Evolutionary conservation across 2,888 invertebrate genomes (phyloP).

Genomic region (Spisula subtruncata): DNA sequence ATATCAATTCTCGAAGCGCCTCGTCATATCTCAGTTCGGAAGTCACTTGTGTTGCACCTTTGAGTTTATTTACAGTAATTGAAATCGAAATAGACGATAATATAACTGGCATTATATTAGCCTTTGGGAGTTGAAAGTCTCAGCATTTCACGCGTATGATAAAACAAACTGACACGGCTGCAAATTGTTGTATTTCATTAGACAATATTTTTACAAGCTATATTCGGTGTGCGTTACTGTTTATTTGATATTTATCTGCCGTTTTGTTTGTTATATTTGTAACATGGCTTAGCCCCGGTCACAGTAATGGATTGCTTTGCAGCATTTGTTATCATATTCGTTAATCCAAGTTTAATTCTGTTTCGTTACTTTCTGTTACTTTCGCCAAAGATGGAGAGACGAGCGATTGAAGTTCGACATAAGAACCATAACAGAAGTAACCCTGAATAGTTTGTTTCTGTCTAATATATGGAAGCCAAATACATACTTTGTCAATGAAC

Average conservation of each 20-base stretch:
- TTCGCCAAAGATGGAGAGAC: conserved; percentile 86
- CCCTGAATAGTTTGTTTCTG: conserved; percentile 91
- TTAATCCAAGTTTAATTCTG: neutral
- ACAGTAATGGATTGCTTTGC: too few species aligned
- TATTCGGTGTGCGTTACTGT: too few species aligned
- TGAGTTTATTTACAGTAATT: neutral
- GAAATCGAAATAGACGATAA: neutral
- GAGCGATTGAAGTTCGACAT: conserved; percentile 82
- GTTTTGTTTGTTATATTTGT: too few species aligned
- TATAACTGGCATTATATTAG: neutral
- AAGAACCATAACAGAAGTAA: conserved; percentile 81
- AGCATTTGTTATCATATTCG: too few species aligned
- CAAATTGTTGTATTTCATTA: too few species aligned
- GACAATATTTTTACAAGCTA: too few species aligned
- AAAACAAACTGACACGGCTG: too few species aligned
- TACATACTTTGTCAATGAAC: conserved; percentile 91
- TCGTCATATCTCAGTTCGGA: neutral
- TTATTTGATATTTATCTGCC: too few species aligned
- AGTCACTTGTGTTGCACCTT: neutral
- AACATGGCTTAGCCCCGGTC: too few species aligned
- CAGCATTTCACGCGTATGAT: too few species aligned
- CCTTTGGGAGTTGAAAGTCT: too few species aligned
- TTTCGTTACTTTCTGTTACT: conserved; percentile 83
- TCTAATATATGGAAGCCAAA: conserved; percentile 99
- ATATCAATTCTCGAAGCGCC: neutral